Evolutionary conservation across 2,113 vertebrate species (phyloP).

Genomic region (Percopsis transmontana): DNA sequence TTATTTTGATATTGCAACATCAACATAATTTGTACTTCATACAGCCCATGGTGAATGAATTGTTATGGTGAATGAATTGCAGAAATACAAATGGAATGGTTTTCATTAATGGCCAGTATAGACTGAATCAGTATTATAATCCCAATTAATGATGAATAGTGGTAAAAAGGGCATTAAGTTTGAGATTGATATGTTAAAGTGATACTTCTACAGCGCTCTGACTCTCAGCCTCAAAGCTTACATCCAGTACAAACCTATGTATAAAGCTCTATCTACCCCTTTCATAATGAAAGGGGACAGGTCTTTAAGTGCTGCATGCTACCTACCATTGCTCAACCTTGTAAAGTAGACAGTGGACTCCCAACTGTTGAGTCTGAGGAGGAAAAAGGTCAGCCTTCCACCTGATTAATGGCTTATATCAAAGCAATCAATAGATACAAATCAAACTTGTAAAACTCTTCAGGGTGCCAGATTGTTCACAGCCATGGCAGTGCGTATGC

Average conservation of each 20-base stretch:
- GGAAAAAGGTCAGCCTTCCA: conserved; percentile 47
- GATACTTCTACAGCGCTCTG: not conserved
- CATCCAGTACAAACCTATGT: too few species aligned
- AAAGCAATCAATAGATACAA: conserved; percentile 73
- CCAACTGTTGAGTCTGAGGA: conserved; percentile 11
- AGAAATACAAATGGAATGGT: too few species aligned
- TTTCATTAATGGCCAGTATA: too few species aligned
- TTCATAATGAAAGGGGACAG: not conserved
- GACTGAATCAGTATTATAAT: too few species aligned
- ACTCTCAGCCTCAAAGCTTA: too few species aligned
- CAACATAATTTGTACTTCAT: too few species aligned
- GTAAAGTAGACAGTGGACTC: conserved; percentile 53
- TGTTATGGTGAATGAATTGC: too few species aligned
- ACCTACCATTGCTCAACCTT: conserved; percentile 11
- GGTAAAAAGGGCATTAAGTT: not conserved
- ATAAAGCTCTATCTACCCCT: not conserved
- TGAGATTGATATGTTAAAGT: not conserved
- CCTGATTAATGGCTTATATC: conserved; percentile 66
- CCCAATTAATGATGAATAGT: too few species aligned
- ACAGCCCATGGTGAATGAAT: too few species aligned
- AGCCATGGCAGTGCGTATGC: not conserved
- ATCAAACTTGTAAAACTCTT: conserved; percentile 65
- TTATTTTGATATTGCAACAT: too few species aligned
- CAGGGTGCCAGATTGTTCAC: conserved; percentile 41
- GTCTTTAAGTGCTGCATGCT: not conserved